Evolutionary conservation across 2,797 vertebrate genomes (phyloP).

Genomic region (Mareca strepera): DNA sequence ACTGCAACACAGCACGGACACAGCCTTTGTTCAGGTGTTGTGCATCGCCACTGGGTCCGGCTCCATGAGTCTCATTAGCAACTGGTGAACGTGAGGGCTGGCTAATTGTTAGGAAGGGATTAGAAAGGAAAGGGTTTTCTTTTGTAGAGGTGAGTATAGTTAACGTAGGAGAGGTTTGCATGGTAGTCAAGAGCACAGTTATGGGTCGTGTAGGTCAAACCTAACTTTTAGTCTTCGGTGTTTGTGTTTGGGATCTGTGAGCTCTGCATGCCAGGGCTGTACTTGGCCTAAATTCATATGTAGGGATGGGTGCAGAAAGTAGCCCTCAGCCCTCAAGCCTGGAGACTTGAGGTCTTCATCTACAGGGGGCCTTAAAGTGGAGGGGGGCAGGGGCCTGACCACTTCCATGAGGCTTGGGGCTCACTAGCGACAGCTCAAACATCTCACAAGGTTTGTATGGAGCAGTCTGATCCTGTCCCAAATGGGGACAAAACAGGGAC

Average conservation of each 20-base stretch:
- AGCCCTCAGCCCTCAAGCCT: not conserved
- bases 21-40: not conserved
- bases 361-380: not conserved
- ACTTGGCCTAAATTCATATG: not conserved
- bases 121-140: not conserved
- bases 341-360: not conserved
- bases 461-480: not conserved
- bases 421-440: not conserved
- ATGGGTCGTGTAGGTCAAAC: not conserved
- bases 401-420: not conserved
- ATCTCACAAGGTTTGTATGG: not conserved
- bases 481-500: rapidly evolving
- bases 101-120: not conserved
- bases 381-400: not conserved
- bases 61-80: not conserved
- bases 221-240: not conserved
- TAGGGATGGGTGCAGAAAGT: not conserved
- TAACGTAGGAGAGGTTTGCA: not conserved
- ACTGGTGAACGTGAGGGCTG: not conserved
- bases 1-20: not conserved
- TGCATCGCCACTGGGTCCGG: not conserved
- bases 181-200: not conserved
- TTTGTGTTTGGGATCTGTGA: not conserved
- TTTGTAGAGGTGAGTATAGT: not conserved
- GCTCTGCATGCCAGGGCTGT: not conserved